phyloP scores from a whole-genome alignment of 2,888 invertebrate genomes.

The Dugesia japonica region DNA sequence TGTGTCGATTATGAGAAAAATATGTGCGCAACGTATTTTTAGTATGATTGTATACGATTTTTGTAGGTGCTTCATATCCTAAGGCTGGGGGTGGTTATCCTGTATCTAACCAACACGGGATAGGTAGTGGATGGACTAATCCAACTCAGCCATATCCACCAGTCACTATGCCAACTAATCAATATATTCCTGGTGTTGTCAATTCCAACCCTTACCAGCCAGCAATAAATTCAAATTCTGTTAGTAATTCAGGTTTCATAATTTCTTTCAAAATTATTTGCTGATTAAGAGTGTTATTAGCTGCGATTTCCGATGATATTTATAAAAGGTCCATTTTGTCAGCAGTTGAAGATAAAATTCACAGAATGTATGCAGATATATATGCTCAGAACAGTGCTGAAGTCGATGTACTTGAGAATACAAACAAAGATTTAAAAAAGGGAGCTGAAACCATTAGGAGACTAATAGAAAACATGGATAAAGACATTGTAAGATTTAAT shows the following conservation, averaged over 20 bases:
- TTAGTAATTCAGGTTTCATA: conserved; percentile 4
- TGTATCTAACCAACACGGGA: conserved; percentile 34
- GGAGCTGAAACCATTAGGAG: conserved; percentile 67
- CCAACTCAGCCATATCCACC: conserved; percentile 36
- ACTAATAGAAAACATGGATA: conserved; percentile 57
- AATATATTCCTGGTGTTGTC: conserved; percentile 29
- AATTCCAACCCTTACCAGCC: conserved; percentile 48
- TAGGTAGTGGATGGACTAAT: conserved; percentile 34
- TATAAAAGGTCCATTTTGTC: conserved; percentile 78
- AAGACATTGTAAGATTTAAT: conserved; percentile 42
- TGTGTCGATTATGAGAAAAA: too few species aligned
- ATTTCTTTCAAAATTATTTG: neutral
- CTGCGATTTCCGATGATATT: conserved; percentile 62
- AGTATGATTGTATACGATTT: too few species aligned
- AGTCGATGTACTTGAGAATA: conserved; percentile 45
- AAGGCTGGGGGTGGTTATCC: conserved; percentile 32
- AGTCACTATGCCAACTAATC: conserved; percentile 24
- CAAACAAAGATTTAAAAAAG: conserved; percentile 48
- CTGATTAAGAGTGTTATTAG: neutral
- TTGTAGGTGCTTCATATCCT: conserved; percentile 32
- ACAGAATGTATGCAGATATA: conserved; percentile 69
- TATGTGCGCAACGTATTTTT: too few species aligned
- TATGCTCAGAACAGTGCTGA: conserved; percentile 58
- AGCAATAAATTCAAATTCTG: neutral
- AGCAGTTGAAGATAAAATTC: conserved; percentile 82